Base-by-base conservation (phyloP, 2,113 vertebrate genomes). In the Phylloscopus trochiloides region DNA sequence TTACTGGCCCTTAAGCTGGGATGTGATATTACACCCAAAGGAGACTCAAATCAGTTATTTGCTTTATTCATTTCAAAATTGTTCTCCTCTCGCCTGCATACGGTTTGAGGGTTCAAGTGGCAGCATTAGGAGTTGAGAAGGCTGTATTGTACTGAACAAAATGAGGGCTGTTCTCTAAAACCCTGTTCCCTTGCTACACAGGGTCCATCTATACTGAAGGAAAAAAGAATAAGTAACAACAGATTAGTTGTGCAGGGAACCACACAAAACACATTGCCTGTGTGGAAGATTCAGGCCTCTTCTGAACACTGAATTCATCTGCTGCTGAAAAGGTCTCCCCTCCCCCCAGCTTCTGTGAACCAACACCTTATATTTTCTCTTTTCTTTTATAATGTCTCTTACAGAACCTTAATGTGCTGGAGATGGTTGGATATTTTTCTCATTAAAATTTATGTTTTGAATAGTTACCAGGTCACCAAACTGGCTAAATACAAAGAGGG, bases 71-170 rank as follows among this genome's bases (percentile, higher is more conserved):
- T 81, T 92, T 90, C 50, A 51, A 20, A 93, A 86, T 77, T 95
- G 67, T 92, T 75, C 80, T 97, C 57, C 48, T 75, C 73, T 92
- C 0, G 59, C 83, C 75, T 74, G 28, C 75, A 52, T 76, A 50
- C 1, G 1, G 51, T 86, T 89, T 92, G 83, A 84, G 84, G 91
- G 86, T 94, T 96, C 92, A 94, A 96, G 80, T 84, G 86, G 86
- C 95, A 92, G 40, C 1, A 0, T 71, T 77, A 81, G 76, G 94
- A 43, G 57, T 77, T 95, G 65, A 97, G 95, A 96, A 78, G 68
- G 91, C 72, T 85, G 79, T 93, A 95, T 97, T 96, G 93, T 97
- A 32, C 75, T 91, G 92, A 86, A 95, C 95, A 94, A 92, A 96
- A 95, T 92, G 83, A 96, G 72, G 66, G 77, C 87, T 96, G 88